phyloP scores from a whole-genome alignment of 1,140 invertebrate species.

The Drosophila mauritiana region DNA sequence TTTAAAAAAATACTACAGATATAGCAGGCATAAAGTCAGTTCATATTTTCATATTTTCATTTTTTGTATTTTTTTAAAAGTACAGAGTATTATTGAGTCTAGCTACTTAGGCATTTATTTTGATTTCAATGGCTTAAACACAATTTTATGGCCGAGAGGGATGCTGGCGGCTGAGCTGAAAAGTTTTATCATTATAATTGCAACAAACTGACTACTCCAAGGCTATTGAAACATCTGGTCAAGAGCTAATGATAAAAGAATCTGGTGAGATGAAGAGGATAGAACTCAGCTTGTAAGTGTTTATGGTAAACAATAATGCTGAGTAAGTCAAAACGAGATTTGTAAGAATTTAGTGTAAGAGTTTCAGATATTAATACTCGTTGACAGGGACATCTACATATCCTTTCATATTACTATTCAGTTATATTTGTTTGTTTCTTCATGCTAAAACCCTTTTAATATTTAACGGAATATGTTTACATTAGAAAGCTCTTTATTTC shows the following conservation, averaged over 20 bases:
- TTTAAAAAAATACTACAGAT: no score
- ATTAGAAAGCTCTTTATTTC: no score
- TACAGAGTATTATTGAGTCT: background rate
- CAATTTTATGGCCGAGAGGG: conserved; percentile 13
- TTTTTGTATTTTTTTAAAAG: no score
- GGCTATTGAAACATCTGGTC: conserved; percentile 40
- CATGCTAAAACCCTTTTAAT: no score
- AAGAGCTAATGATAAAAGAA: conserved; percentile 34
- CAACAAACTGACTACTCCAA: conserved; percentile 13
- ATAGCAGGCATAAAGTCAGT: background rate
- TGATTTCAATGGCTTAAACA: conserved; percentile 45
- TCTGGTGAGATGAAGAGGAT: conserved; percentile 10
- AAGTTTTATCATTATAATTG: conserved; percentile 58
- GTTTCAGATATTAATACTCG: no score
- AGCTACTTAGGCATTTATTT: background rate
- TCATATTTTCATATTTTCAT: no score
- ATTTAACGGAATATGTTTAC: no score
- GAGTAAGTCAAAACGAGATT: background rate
- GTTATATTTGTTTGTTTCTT: no score
- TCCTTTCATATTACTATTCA: no score
- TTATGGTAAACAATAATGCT: background rate
- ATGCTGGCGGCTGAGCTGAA: conserved; percentile 3
- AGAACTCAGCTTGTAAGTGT: conserved; percentile 2
- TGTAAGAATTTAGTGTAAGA: background rate
- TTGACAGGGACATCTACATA: no score